Percentiles rank a stretch among this genome's conserved stretches.
Evolutionary conservation across 2,888 invertebrate genomes (phyloP).

Genomic region (Heliconius aoede): DNA sequence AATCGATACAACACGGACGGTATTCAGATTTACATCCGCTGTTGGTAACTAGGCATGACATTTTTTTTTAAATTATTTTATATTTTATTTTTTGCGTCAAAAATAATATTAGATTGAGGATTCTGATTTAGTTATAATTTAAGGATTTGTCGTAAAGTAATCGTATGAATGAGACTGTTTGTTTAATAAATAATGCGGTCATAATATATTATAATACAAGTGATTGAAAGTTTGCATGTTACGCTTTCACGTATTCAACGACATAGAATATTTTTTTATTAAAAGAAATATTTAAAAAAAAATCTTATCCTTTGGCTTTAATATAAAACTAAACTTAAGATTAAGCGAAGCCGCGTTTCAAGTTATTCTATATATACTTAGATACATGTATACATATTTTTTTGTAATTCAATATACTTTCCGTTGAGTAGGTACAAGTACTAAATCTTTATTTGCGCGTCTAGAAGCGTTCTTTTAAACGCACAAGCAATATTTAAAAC

Average conservation of each 20-base stretch:
- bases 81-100: conserved; percentile 30
- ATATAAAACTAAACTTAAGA: no score
- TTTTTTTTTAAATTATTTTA: conserved; percentile 37
- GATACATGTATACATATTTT: background rate
- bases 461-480: conserved; percentile 31
- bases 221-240: no score
- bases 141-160: background rate
- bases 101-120: background rate
- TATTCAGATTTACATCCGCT: conserved; percentile 49
- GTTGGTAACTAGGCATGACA: conserved; percentile 45
- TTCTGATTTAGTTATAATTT: background rate
- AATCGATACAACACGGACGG: conserved; percentile 48
- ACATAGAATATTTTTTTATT: no score
- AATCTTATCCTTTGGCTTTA: no score
- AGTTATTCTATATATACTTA: background rate
- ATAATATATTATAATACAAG: no score
- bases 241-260: no score
- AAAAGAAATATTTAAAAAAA: no score
- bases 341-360: no score
- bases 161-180: no score
- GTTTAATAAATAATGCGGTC: no score
- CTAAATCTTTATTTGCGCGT: conserved; percentile 30
- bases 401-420: no score
- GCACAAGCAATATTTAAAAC: conserved; percentile 41
- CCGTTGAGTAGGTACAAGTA: conserved; percentile 9